These are phyloP conservation scores for Nephrotoma appendiculata DNA, from an alignment of 2,888 invertebrate species.

Conservation along the genomic window DNA sequence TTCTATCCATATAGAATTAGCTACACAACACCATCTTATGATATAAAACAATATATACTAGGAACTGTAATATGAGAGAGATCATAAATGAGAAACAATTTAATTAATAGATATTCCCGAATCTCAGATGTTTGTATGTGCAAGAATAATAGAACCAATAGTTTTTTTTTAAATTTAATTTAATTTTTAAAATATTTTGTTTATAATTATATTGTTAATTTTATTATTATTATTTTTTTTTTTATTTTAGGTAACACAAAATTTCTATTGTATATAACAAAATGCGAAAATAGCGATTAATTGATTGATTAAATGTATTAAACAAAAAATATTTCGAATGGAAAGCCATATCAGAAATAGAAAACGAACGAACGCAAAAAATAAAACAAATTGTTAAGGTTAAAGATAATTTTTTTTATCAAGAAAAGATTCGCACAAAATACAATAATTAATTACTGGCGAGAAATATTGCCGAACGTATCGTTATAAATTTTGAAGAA, in stretches of 20 bases:
- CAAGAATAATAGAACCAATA: neutral
- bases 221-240: neutral
- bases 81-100: neutral
- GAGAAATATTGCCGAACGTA: neutral
- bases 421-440: neutral
- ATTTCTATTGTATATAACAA: neutral
- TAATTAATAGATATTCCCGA: neutral
- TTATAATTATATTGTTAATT: neutral
- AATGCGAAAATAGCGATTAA: neutral
- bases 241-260: neutral
- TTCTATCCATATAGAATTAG: neutral
- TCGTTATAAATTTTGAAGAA: neutral
- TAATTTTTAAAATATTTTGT: neutral
- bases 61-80: neutral
- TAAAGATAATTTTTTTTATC: neutral
- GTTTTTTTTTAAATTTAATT: neutral
- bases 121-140: neutral
- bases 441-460: neutral
- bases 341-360: neutral
- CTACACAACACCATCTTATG: neutral
- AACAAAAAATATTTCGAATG: neutral
- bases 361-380: neutral
- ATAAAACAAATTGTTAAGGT: neutral
- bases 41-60: neutral
- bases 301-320: neutral